Evolutionary conservation across 64 coral and sea anemone genomes (phyloP).

Genomic region (Stichodactyla mertensii): DNA sequence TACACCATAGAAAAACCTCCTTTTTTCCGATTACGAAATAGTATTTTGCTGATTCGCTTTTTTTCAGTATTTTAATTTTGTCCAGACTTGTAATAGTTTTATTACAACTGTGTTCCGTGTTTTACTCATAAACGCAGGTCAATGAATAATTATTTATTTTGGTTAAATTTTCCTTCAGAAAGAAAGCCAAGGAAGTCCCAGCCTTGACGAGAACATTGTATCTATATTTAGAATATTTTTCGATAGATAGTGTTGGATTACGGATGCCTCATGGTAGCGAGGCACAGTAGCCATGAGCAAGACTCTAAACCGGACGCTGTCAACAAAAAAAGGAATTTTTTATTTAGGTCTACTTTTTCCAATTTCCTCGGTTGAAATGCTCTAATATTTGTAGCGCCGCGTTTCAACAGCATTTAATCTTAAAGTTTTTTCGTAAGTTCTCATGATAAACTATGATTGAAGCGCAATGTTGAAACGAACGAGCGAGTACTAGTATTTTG

Average conservation of each 20-base stretch:
- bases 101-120: not conserved
- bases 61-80: not conserved
- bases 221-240: not conserved
- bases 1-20: not conserved
- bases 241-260: not conserved
- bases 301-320: not conserved
- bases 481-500: no score
- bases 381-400: not conserved
- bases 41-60: constrained; percentile 7
- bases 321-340: not conserved
- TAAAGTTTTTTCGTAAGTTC: not conserved
- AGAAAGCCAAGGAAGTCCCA: not conserved
- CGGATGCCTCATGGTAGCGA: not conserved
- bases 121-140: not conserved
- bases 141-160: not conserved
- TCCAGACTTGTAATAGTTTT: not conserved
- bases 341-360: not conserved
- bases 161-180: not conserved
- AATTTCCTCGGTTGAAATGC: not conserved
- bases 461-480: no score
- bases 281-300: not conserved
- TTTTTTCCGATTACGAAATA: constrained; percentile 8
- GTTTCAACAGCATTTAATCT: not conserved
- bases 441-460: not conserved
- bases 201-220: not conserved